These are phyloP conservation scores for Sinocyclocheilus grahami DNA, from an alignment of 2,113 vertebrate genomes.

Conservation along the genomic window DNA sequence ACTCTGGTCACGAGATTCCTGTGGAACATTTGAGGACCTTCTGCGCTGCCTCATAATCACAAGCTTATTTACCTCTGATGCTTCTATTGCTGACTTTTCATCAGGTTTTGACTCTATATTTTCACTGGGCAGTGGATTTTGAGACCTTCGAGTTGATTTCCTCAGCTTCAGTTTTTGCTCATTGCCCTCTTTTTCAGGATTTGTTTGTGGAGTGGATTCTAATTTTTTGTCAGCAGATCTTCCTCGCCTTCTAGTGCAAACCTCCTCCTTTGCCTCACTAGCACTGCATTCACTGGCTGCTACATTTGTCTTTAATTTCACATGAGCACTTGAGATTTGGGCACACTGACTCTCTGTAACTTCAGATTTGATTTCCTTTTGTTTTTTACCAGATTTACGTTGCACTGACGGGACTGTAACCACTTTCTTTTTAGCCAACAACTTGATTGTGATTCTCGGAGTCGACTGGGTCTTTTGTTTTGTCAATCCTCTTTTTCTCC, in stretches of 20 bases:
- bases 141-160: conserved; percentile 47
- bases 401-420: conserved; percentile 62
- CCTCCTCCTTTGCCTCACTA: conserved; percentile 44
- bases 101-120: conserved; percentile 63
- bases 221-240: conserved; percentile 70
- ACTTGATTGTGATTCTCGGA: conserved; percentile 79
- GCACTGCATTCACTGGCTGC: no score
- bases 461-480: conserved; percentile 66
- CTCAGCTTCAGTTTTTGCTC: conserved; percentile 68
- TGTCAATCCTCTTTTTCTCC: conserved; percentile 59
- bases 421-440: conserved; percentile 76
- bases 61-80: conserved; percentile 61
- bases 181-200: conserved; percentile 62
- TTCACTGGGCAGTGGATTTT: conserved; percentile 55
- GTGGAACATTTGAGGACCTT: conserved; percentile 48
- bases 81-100: conserved; percentile 60
- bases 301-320: no score
- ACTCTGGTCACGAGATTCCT: conserved; percentile 59
- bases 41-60: conserved; percentile 66
- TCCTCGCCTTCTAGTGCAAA: conserved; percentile 70
- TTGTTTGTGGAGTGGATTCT: conserved; percentile 55
- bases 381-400: conserved; percentile 69
- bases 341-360: conserved; percentile 76
- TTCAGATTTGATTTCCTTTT: conserved; percentile 79
- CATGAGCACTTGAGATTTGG: conserved; percentile 77